Conservation (phyloP, 2,888 invertebrate genomes). For the Cacoxenus indagator region DNA sequence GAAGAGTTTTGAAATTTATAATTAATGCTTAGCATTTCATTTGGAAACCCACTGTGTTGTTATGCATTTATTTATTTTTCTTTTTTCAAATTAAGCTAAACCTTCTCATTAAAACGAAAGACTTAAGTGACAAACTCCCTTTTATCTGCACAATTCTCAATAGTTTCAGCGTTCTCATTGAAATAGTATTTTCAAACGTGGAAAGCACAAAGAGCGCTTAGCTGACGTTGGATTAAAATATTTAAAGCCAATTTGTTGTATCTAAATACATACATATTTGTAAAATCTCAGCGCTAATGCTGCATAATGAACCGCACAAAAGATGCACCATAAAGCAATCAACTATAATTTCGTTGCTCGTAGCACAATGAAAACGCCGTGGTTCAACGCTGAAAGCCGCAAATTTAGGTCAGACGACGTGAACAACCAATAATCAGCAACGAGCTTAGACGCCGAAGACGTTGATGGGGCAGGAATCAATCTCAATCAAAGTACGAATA, state of each 20-base stretch:
- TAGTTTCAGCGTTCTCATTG: background rate
- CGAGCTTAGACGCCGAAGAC: background rate
- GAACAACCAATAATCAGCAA: constrained; percentile 17
- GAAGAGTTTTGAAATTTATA: no score
- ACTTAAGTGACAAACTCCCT: constrained; percentile 35
- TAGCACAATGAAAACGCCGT: constrained; percentile 8
- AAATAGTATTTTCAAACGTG: background rate
- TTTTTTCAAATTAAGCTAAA: background rate
- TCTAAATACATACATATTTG: background rate
- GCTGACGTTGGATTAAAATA: background rate
- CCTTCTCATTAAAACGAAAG: constrained; percentile 34
- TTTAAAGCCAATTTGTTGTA: background rate
- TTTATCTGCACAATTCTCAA: background rate
- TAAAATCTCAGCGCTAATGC: background rate
- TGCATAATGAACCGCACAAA: background rate
- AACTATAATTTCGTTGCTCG: background rate
- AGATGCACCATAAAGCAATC: background rate
- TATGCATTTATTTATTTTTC: background rate
- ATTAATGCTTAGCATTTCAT: no score
- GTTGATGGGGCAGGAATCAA: background rate
- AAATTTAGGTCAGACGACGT: constrained; percentile 12
- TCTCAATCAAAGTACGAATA: constrained; percentile 1
- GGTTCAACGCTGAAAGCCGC: constrained; percentile 1
- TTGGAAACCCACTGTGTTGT: no score
- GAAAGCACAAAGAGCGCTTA: background rate